Conservation (phyloP, 2,888 invertebrate genomes). For the Drosophila mulleri region DNA sequence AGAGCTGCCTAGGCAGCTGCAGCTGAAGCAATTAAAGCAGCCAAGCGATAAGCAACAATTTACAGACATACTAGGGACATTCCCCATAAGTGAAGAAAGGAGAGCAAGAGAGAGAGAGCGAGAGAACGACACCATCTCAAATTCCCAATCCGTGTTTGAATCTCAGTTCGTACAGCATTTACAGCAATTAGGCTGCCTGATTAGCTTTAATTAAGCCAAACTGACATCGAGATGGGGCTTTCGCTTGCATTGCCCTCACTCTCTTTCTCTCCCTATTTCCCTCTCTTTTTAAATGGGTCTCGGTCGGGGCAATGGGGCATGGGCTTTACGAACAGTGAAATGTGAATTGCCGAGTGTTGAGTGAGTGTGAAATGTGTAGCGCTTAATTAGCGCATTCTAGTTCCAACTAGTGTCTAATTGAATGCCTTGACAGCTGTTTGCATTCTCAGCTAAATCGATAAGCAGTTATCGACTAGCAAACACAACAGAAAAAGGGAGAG, state of each 20-base stretch:
- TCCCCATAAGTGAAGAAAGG: neutral
- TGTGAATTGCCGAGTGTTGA: conserved; percentile 13
- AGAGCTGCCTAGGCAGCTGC: conserved; percentile 7
- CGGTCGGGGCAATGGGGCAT: conserved; percentile 17
- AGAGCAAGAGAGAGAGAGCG: neutral
- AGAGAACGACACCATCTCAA: neutral
- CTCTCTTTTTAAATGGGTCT: conserved; percentile 13
- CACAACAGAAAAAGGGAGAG: neutral
- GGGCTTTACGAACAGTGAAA: conserved; percentile 12
- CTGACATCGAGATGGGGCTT: conserved; percentile 40
- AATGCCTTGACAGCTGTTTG: neutral
- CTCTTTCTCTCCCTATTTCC: neutral
- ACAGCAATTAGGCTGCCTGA: conserved; percentile 61
- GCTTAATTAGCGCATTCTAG: conserved; percentile 11
- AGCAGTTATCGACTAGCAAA: conserved; percentile 4
- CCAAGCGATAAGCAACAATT: conserved; percentile 43
- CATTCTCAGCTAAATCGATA: neutral
- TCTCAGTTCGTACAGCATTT: conserved; percentile 46
- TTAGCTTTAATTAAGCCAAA: conserved; percentile 69
- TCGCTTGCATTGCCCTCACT: neutral
- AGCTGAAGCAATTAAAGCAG: conserved; percentile 33
- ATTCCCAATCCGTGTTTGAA: conserved; percentile 13
- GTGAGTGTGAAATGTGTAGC: conserved; percentile 22
- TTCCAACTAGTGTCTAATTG: neutral
- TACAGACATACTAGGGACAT: conserved; percentile 11